phyloP scores from a whole-genome alignment of 2,888 invertebrate species.

The Andrena flavipes region DNA sequence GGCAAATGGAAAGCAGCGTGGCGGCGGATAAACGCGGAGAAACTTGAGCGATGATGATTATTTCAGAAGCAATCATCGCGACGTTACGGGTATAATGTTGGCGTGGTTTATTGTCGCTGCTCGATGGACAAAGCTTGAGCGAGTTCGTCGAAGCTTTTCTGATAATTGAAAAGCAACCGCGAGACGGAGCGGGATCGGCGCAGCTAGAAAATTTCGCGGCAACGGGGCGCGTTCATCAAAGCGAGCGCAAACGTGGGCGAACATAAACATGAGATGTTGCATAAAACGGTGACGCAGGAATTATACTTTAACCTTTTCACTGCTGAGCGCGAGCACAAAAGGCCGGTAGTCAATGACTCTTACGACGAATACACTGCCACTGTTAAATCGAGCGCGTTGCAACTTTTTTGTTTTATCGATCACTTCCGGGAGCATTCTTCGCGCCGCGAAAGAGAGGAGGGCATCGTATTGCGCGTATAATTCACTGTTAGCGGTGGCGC shows the following conservation, averaged over 20 bases:
- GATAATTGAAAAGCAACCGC: constrained; percentile 36
- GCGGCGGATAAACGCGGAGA: not conserved
- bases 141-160: constrained; percentile 9
- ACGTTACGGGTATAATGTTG: not conserved
- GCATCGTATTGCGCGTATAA: constrained; percentile 34
- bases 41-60: not conserved
- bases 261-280: constrained; percentile 1
- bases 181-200: not conserved
- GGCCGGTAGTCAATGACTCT: constrained; percentile 39
- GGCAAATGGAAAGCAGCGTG: not conserved
- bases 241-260: not conserved
- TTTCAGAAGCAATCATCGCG: not conserved
- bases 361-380: constrained; percentile 11
- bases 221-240: not conserved
- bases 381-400: constrained; percentile 46
- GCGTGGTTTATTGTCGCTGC: not conserved
- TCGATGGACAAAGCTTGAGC: constrained; percentile 9
- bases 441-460: constrained; percentile 36
- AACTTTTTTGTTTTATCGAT: constrained; percentile 51
- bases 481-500: constrained; percentile 43
- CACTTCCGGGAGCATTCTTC: constrained; percentile 46
- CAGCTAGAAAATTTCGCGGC: constrained; percentile 4
- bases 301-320: constrained; percentile 54
- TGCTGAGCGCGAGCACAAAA: constrained; percentile 25
- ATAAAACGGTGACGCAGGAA: constrained; percentile 27